Conservation (phyloP, 1,140 invertebrate genomes). For the Drosophila lowei region DNA sequence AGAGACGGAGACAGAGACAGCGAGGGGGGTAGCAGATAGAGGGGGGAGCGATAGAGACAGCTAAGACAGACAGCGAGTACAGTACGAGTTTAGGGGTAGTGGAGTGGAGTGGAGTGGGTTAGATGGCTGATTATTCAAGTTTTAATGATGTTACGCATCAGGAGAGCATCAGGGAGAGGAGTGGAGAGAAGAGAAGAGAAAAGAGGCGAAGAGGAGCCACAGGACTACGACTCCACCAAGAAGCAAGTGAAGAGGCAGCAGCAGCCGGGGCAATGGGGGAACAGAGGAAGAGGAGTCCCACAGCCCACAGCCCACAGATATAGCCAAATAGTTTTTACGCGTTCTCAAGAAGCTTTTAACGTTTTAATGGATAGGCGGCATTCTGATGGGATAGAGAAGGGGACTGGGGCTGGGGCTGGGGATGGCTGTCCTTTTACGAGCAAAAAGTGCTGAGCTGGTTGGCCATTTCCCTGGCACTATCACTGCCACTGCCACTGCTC, state of each 20-base stretch:
- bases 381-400: constrained; percentile 5
- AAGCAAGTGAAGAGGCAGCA: constrained; percentile 26
- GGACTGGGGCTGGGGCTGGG: background rate
- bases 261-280: background rate
- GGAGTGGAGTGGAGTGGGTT: no score
- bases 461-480: constrained; percentile 56
- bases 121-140: constrained; percentile 68
- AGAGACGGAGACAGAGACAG: constrained; percentile 13
- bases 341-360: constrained; percentile 79
- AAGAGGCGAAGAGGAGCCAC: background rate
- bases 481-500: constrained; percentile 3
- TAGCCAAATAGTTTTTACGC: constrained; percentile 72
- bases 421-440: constrained; percentile 60
- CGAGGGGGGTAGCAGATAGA: background rate
- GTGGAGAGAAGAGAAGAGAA: no score
- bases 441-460: constrained; percentile 71
- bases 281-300: background rate
- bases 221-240: constrained; percentile 17
- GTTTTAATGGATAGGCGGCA: constrained; percentile 74
- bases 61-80: constrained; percentile 10
- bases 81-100: no score
- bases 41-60: constrained; percentile 7
- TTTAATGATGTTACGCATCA: constrained; percentile 72
- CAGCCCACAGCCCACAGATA: constrained; percentile 17
- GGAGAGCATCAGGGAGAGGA: background rate